Conservation (phyloP, 2,888 invertebrate genomes). For the Frankliniella intonsa region DNA sequence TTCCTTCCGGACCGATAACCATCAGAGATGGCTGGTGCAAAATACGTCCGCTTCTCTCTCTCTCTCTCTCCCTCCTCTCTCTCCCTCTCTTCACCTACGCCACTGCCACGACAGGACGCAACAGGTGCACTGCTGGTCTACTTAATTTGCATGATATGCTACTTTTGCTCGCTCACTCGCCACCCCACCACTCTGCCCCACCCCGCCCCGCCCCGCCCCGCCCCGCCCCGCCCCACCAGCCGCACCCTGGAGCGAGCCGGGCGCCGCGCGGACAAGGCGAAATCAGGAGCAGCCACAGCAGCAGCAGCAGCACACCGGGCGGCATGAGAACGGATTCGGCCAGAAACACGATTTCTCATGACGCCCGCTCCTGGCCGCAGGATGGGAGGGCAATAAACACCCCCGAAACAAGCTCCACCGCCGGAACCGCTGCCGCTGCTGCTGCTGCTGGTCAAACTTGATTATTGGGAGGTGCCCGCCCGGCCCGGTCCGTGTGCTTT, state of each 20-base stretch:
- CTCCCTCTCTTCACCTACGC: not conserved
- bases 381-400: too few species aligned
- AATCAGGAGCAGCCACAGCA: not conserved
- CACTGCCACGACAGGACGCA: not conserved
- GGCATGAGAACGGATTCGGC: too few species aligned
- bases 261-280: too few species aligned
- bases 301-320: not conserved
- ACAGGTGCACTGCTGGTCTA: not conserved
- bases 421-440: too few species aligned
- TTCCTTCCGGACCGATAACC: not conserved
- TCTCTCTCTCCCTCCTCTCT: not conserved
- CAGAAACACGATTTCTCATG: too few species aligned
- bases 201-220: not conserved
- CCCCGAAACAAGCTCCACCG: too few species aligned
- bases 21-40: too few species aligned
- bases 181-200: not conserved
- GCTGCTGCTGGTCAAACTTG: too few species aligned
- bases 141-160: slow-evolving; percentile 22
- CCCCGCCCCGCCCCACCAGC: not conserved
- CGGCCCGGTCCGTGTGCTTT: too few species aligned
- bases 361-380: too few species aligned
- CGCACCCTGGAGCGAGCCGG: not conserved
- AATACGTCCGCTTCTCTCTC: not conserved
- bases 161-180: not conserved
- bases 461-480: too few species aligned